Evolutionary conservation across 2,888 invertebrate genomes (phyloP), one percentile per base, ranked within the genome.

Genomic region (Pollenia griseotomentosa): DNA sequence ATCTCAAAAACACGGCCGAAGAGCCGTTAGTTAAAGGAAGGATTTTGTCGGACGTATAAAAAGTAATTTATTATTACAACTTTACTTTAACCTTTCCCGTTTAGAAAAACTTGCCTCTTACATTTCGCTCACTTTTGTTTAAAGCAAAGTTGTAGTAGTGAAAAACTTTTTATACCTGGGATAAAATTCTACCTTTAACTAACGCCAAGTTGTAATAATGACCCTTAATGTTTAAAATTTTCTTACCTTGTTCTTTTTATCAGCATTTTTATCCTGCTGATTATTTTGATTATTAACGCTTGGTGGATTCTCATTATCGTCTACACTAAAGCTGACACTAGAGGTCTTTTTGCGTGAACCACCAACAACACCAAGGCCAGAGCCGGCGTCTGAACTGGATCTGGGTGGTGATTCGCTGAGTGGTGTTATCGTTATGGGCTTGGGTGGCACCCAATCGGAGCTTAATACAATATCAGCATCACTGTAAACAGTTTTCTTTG

Each of bases 391-490:
- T 16, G 92, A 90, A 73, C 91, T 90, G 87, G 90, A 89, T 94
- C 91, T 91, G 65, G 93, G 91, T 85, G 92, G 92, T 66, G 95
- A 94, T 89, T 95, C 95, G 90, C 95, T 95, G 48, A 95, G 95
- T 90, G 96, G 95, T 85, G 95, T 95, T 65, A 97, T 96, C 78
- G 96, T 95, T 91, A 97, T 95, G 89, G 97, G 96, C 90, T 97
- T 96, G 55, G 97, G 97, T 89, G 97, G 97, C 89, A 97, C 97
- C 96, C 97, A 97, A 89, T 97, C 97, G 87, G 97, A 96, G 57
- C 97, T 97, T 90, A 97, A 94, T 86, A 97, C 97, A 91, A 97
- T 97, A 93, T 97, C 97, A 83, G 97, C 97, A 94, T 97, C 97
- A 92, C 97, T 97, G 94, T 97, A 97, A 89, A 96, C 92, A 80